These are phyloP conservation scores for Lasioglossum baleicum DNA, from an alignment of 1,140 invertebrate species.

Conservation along the genomic window DNA sequence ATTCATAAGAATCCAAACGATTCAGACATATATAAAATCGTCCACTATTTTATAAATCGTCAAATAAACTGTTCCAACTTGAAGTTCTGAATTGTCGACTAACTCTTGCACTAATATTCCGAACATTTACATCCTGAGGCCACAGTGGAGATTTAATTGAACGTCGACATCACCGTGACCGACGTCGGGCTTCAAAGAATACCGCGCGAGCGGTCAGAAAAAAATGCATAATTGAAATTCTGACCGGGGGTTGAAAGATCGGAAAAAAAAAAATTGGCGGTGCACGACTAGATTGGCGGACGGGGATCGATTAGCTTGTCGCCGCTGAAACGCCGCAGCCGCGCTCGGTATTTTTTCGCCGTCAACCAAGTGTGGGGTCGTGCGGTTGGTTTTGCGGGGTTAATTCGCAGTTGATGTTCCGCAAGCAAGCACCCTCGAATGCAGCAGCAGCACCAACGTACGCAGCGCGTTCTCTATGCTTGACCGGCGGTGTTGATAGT, in stretches of 20 bases:
- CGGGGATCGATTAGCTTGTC: conserved; percentile 20
- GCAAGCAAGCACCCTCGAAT: not conserved
- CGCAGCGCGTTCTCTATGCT: not conserved
- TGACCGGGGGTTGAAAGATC: not conserved
- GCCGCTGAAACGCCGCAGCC: not conserved
- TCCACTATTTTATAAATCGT: no score
- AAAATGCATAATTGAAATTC: conserved; percentile 36
- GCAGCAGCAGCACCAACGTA: not conserved
- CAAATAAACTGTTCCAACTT: no score
- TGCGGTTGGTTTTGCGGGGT: conserved; percentile 15
- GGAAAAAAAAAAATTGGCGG: not conserved
- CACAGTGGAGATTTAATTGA: conserved; percentile 16
- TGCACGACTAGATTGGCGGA: not conserved
- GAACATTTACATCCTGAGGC: not conserved
- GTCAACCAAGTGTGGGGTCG: no score
- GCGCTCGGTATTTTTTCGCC: not conserved
- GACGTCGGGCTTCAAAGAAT: not conserved
- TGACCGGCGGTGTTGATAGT: not conserved
- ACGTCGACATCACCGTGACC: not conserved
- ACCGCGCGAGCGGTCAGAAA: not conserved
- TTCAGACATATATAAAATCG: no score
- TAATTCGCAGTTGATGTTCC: conserved; percentile 18
- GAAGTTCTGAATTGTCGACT: no score
- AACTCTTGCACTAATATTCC: no score
- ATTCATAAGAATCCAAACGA: no score